Evolutionary conservation across 2,113 vertebrate species (phyloP), one percentile per base, ranked within the genome.

Genomic region (Apistogramma diplotaenia): DNA sequence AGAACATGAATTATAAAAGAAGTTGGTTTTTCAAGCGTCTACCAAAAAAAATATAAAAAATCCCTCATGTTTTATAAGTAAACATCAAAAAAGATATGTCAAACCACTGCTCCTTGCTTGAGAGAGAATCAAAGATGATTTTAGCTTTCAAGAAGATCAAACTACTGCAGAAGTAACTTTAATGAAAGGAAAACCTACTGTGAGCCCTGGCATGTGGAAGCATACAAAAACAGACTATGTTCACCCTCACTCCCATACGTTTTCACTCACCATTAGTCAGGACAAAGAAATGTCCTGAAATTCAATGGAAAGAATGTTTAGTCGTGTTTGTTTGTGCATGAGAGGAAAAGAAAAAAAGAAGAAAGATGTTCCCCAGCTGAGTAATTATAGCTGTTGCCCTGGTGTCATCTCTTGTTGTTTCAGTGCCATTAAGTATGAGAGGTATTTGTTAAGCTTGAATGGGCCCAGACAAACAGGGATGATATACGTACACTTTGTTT

Each of bases 391-490:
- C 65, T 75, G 79, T 87, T 76, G 73, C 79, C 80, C 65, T 35
- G 21, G 73, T 85, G 89, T 83, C 89, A 85, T 87, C 84, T 86
- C 84, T 79, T 37, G 29, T 87, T 87, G 85, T 87, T 90, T 89
- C 84, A 86, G n/a, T 83, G 81, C 51, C 87, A 80, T 90, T 93
- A 81, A 82, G 62, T 59, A 74, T 77, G 75, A 88, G 76, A 85
- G 81, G 75, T 49, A 53, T 90, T 91, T 89, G 83, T 85, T 79
- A 60, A 83, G 88, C 86, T 54, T 77, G 72, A 86, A 85, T 82
- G 83, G 84, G 82, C 74, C 60, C 74, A 84, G 78, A 92, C 89
- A 88, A 87, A 82, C 74, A 85, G 35, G 56, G 75, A 86, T 87
- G 74, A 84, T 84, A 60, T 85, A 83, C n/a, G n/a, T n/a, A n/a